A percentile compares a stretch with the other conserved stretches of the same genome.
phyloP scores from a whole-genome alignment of 2,888 invertebrate genomes.

The Cheilosia pagana region DNA sequence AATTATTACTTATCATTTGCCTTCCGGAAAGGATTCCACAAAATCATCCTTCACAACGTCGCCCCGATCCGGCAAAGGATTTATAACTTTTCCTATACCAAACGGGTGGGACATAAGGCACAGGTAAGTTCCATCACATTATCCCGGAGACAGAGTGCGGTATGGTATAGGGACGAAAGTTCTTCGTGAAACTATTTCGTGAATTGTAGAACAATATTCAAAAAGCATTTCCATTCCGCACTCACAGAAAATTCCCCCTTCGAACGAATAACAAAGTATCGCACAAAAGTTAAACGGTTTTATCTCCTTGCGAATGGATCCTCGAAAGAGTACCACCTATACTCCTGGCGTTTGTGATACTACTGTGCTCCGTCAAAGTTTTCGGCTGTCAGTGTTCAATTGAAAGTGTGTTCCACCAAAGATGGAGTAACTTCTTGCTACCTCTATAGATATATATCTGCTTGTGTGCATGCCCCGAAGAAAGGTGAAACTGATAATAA shows the following conservation, averaged over 20 bases:
- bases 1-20: conserved; percentile 70
- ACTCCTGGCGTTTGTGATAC: conserved; percentile 60
- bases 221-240: conserved; percentile 42
- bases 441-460: neutral
- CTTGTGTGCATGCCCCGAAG: conserved; percentile 20
- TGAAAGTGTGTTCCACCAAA: conserved; percentile 1
- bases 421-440: conserved; percentile 11
- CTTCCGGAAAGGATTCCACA: conserved; percentile 57
- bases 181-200: conserved; percentile 51
- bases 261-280: conserved; percentile 70
- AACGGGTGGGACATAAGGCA: neutral
- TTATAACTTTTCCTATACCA: conserved; percentile 45
- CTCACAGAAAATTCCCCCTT: conserved; percentile 14
- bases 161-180: conserved; percentile 47
- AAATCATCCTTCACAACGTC: conserved; percentile 41
- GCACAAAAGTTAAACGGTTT: conserved; percentile 70
- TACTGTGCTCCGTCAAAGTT: conserved; percentile 58
- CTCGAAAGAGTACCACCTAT: conserved; percentile 54
- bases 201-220: conserved; percentile 70
- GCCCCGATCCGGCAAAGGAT: conserved; percentile 7
- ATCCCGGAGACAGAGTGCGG: conserved; percentile 7
- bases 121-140: conserved; percentile 56
- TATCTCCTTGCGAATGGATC: conserved; percentile 70
- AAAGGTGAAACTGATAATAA: conserved; percentile 64
- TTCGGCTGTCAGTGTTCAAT: conserved; percentile 58